These are phyloP conservation scores for Apodemia mormo DNA, from an alignment of 2,888 invertebrate species.

Conservation along the genomic window DNA sequence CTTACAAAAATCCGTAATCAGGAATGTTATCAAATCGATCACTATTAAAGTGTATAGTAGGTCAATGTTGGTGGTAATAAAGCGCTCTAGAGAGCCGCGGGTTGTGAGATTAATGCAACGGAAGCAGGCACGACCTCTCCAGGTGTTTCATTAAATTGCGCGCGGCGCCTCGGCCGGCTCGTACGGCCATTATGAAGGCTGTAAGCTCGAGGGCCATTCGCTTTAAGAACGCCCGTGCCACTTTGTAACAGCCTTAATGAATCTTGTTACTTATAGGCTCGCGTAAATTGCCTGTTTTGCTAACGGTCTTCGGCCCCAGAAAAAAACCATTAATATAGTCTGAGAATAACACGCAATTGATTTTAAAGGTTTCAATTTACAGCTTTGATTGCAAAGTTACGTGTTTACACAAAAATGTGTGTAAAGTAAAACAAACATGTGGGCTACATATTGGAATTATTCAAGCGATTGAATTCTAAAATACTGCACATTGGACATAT, in stretches of 20 bases:
- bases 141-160: conserved; percentile 80
- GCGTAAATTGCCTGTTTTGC: conserved; percentile 78
- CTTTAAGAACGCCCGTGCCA: conserved; percentile 79
- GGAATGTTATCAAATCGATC: background rate
- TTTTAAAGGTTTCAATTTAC: background rate
- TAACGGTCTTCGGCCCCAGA: conserved; percentile 42
- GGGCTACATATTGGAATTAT: too few relatives aligned
- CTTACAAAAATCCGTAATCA: background rate
- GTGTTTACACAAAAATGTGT: too few relatives aligned
- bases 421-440: background rate
- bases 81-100: conserved; percentile 39
- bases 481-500: background rate
- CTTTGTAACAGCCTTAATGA: conserved; percentile 81
- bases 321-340: background rate
- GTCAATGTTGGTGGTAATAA: conserved; percentile 41
- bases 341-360: background rate
- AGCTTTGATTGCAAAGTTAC: background rate
- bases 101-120: conserved; percentile 74
- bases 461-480: background rate
- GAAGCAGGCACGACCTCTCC: conserved; percentile 75
- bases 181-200: conserved; percentile 77
- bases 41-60: conserved; percentile 19
- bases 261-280: conserved; percentile 80
- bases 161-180: conserved; percentile 72
- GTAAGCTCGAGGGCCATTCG: conserved; percentile 80